Base-by-base conservation (phyloP, 2,888 invertebrate species). In the Apoda limacodes region DNA sequence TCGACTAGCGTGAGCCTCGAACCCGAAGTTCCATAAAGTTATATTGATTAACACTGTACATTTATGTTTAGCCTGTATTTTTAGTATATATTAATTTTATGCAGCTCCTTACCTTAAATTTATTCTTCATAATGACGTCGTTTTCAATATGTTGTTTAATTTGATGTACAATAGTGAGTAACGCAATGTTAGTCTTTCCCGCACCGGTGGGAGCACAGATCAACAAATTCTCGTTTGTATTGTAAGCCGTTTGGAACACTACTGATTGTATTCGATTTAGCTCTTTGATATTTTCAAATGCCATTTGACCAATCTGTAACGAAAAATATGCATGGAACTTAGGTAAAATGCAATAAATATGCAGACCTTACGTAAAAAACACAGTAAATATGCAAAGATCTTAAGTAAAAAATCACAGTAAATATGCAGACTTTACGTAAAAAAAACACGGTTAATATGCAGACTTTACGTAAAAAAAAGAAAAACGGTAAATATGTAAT, bases 181-280 rank as follows among this genome's bases (percentile, higher is more conserved):
- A 85, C 0, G 99, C 99, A 32, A 99, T 94, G 62, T 99, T 99
- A 0, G 99, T 99, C 76, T 99, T 99, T 14, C 99, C 99, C 1
- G 98, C 98, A 3, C 99, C 99, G 0, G 99, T 99, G 0, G 99
- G 99, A 0, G 99, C 99, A 68, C 98, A 98, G 33, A 99, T 95
- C 29, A 99, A 71, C 50, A 99, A 83, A 69, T 99, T 99, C 61
- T 99, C 96, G 60, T 98, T 97, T 2, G 93, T 94, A 50, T 92
- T 88, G 74, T 98, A 99, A 0, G 99, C 99, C 0, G 94, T 88
- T 37, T 94, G 89, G 66, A 90, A 99, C 1, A 99, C 98, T 25
- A 98, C 90, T 0, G 95, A 93, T 64, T 99, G 99, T 46, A 99
- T 98, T 31, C 91, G 83, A 70, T 99, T 99, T 19, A 99, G 80